These are phyloP conservation scores for Enteromius afrohamiltoni DNA, from an alignment of 2,797 vertebrate species.

Conservation along the genomic window DNA sequence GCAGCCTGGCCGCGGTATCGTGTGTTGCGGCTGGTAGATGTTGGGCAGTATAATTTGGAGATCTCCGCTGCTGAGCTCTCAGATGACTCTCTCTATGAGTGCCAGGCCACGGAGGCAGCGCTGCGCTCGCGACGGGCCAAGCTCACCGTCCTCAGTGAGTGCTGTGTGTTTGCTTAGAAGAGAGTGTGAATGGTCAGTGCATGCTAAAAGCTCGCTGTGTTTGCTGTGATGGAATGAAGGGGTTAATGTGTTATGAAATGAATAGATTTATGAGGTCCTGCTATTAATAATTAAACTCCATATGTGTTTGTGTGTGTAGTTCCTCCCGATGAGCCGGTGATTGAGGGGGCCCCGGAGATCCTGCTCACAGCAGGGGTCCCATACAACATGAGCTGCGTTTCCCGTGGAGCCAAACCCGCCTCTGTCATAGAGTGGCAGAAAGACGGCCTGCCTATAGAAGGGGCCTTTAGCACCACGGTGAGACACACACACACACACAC, in stretches of 20 bases:
- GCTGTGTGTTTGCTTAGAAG: constrained; percentile 35
- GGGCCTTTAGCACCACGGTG: constrained; percentile 84
- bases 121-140: constrained; percentile 90
- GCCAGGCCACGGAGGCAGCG: constrained; percentile 94
- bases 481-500: constrained; percentile 49
- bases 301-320: constrained; percentile 71
- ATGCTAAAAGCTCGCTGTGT: neutral
- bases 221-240: neutral
- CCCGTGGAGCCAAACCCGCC: constrained; percentile 88
- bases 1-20: constrained; percentile 93
- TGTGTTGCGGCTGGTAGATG: constrained; percentile 84
- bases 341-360: constrained; percentile 88
- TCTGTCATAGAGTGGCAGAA: constrained; percentile 89
- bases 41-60: constrained; percentile 95
- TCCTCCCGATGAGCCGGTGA: constrained; percentile 89
- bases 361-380: constrained; percentile 87
- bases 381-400: constrained; percentile 92
- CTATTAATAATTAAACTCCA: constrained; percentile 23
- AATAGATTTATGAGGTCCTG: neutral
- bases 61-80: constrained; percentile 89
- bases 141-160: constrained; percentile 88
- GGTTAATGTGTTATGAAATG: neutral
- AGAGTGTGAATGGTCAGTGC: neutral
- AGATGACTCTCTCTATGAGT: constrained; percentile 92
- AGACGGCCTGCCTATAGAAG: constrained; percentile 85